Evolutionary conservation across 2,113 vertebrate species (phyloP).

Genomic region (Grammomys surdaster): DNA sequence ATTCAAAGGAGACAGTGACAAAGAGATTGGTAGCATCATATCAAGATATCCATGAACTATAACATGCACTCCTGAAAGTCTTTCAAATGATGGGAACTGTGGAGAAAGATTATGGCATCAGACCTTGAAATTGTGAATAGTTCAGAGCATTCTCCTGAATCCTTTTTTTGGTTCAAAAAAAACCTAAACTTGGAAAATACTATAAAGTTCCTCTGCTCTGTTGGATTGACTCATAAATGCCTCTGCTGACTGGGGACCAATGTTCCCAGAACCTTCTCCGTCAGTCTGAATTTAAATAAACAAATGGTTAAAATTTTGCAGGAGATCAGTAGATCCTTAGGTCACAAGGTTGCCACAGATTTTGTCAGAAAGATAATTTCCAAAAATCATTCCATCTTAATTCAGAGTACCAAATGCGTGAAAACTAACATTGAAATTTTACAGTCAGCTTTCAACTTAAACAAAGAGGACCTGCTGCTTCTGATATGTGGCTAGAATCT

Average conservation of each 20-base stretch:
- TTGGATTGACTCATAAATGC: constrained; percentile 85
- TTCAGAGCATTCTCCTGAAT: constrained; percentile 88
- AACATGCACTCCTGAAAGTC: constrained; percentile 85
- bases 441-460: constrained; percentile 83
- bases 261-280: constrained; percentile 89
- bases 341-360: constrained; percentile 81
- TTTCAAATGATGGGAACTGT: constrained; percentile 90
- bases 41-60: constrained; percentile 89
- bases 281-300: constrained; percentile 88
- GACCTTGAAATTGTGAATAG: constrained; percentile 88
- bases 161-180: constrained; percentile 90
- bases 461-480: constrained; percentile 83
- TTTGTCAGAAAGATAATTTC: constrained; percentile 88
- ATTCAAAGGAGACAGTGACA: constrained; percentile 86
- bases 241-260: constrained; percentile 87
- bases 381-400: constrained; percentile 89
- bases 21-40: constrained; percentile 87
- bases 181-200: constrained; percentile 89
- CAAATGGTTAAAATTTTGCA: constrained; percentile 87
- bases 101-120: constrained; percentile 87
- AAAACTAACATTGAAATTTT: constrained; percentile 86
- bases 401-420: constrained; percentile 89
- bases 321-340: constrained; percentile 82
- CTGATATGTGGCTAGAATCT: constrained; percentile 86
- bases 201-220: constrained; percentile 86